Percentiles rank a stretch among this genome's conserved stretches.
Evolutionary conservation across 2,888 invertebrate genomes (phyloP).

Genomic region (Pseudococcus jackbeardsleyi): DNA sequence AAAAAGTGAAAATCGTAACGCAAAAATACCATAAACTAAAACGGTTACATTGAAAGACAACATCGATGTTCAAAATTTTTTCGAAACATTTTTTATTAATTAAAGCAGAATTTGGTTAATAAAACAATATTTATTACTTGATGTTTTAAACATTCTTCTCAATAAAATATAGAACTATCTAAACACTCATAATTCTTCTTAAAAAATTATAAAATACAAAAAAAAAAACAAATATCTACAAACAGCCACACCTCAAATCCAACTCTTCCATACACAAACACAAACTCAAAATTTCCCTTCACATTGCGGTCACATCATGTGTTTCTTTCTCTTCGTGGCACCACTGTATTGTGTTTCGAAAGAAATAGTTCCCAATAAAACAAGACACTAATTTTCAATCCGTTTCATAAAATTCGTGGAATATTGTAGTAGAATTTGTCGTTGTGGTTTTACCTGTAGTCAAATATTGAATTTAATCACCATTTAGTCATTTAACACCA

Average conservation of each 20-base stretch:
- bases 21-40: too few relatives aligned
- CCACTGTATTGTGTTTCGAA: background rate
- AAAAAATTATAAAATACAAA: background rate
- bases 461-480: background rate
- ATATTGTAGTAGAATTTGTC: constrained; percentile 50
- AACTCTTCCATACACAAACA: background rate
- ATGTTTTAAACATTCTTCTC: too few relatives aligned
- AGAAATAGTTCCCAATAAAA: constrained; percentile 59
- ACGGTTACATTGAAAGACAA: too few relatives aligned
- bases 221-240: too few relatives aligned
- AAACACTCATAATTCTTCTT: background rate
- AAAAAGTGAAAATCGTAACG: too few relatives aligned
- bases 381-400: constrained; percentile 13
- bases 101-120: too few relatives aligned
- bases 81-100: too few relatives aligned
- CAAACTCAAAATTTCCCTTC: background rate
- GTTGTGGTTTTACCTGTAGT: constrained; percentile 50
- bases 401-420: background rate
- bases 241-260: background rate
- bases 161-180: too few relatives aligned
- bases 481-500: constrained; percentile 18
- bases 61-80: too few relatives aligned
- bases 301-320: too few relatives aligned
- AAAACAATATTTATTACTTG: too few relatives aligned
- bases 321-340: background rate